Conservation (phyloP, 2,888 invertebrate species). For the Drosophila rubida region DNA sequence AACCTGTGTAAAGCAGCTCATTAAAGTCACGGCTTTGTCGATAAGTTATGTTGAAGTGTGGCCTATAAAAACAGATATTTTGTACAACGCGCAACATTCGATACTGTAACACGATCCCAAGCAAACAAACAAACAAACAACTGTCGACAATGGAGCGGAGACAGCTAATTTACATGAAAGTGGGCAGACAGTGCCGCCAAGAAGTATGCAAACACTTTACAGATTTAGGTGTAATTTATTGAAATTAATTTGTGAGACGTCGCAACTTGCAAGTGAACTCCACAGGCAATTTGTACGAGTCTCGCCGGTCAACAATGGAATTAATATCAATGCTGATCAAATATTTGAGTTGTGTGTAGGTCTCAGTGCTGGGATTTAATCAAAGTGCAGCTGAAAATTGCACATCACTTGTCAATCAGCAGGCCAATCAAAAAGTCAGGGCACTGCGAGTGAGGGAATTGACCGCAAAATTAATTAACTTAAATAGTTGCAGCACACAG, state of each 20-base stretch:
- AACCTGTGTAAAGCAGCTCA: conserved; percentile 2
- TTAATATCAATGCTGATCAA: conserved; percentile 21
- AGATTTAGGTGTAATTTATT: background rate
- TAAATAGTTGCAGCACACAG: conserved; percentile 63
- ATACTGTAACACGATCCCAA: conserved; percentile 11
- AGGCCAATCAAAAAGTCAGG: conserved; percentile 31
- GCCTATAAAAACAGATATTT: background rate
- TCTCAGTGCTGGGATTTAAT: conserved; percentile 21
- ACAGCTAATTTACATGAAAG: conserved; percentile 8
- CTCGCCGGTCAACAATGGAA: conserved; percentile 15
- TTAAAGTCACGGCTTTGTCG: background rate
- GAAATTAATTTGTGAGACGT: conserved; percentile 1
- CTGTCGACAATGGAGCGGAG: background rate
- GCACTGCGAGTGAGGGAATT: conserved; percentile 22
- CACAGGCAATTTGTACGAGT: background rate
- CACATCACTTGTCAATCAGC: conserved; percentile 35
- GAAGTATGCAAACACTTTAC: conserved; percentile 6
- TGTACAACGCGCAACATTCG: background rate
- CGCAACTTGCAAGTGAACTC: background rate
- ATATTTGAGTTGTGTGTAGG: conserved; percentile 15
- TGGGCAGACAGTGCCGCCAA: background rate
- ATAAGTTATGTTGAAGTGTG: conserved; percentile 3
- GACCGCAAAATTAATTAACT: conserved; percentile 78
- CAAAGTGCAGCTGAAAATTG: conserved; percentile 36
- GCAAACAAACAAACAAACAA: background rate